Conservation (phyloP, 2,888 invertebrate species). For the Rhamnusium bicolor region DNA sequence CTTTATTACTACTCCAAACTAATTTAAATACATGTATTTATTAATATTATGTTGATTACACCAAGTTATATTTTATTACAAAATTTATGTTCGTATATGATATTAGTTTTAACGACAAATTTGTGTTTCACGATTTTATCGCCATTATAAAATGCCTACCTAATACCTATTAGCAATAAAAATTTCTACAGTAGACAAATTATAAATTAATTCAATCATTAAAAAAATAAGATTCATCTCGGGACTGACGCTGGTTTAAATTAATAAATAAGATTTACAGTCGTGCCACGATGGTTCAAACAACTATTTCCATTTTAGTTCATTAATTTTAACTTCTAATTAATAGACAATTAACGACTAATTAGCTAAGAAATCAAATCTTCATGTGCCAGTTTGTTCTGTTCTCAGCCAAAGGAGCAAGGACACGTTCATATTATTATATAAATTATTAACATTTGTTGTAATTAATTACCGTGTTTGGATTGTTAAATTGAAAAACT, state of each 20-base stretch:
- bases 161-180: not conserved
- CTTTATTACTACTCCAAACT: not conserved
- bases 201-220: slow-evolving; percentile 27
- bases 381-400: slow-evolving; percentile 19
- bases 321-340: slow-evolving; percentile 52
- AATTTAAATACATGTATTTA: slow-evolving; percentile 5
- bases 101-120: slow-evolving; percentile 18
- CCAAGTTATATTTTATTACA: not conserved
- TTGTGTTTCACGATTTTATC: slow-evolving; percentile 7
- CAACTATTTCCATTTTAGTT: slow-evolving; percentile 28
- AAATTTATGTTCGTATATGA: not conserved
- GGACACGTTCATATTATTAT: slow-evolving; percentile 39
- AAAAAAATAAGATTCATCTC: slow-evolving; percentile 8
- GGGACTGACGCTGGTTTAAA: slow-evolving; percentile 1
- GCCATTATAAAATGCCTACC: not conserved
- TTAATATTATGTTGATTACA: not conserved
- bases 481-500: slow-evolving; percentile 31
- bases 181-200: slow-evolving; percentile 18
- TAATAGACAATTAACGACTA: slow-evolving; percentile 58
- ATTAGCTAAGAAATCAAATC: slow-evolving; percentile 57
- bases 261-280: slow-evolving; percentile 28
- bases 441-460: slow-evolving; percentile 40
- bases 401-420: slow-evolving; percentile 28
- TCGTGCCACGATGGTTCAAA: slow-evolving; percentile 2
- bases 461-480: slow-evolving; percentile 39